Base-by-base conservation (phyloP, 2,888 invertebrate genomes). In the Disparrhopalites patrizii region DNA sequence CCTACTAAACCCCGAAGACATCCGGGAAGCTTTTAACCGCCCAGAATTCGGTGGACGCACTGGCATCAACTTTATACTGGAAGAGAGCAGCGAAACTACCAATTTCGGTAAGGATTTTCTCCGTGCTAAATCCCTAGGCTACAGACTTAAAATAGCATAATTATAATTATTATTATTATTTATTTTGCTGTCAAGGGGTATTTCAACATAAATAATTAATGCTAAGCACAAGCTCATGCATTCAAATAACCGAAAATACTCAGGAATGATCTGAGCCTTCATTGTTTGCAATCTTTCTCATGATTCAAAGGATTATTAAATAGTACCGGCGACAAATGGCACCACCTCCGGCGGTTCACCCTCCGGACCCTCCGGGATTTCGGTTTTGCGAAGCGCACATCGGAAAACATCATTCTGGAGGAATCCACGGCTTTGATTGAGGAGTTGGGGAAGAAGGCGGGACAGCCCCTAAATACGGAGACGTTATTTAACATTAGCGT, bases 271-370 rank as follows among this genome's bases (percentile, higher is more conserved):
- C n/a, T n/a, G n/a, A n/a, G n/a, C n/a, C n/a, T n/a, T n/a, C n/a
- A n/a, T n/a, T n/a, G n/a, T n/a, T n/a, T n/a, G n/a, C n/a, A n/a
- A n/a, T n/a, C n/a, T n/a, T n/a, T n/a, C n/a, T n/a, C n/a, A n/a
- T n/a, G n/a, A n/a, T n/a, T n/a, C n/a, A n/a, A n/a, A n/a, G n/a
- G n/a, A n/a, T n/a, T n/a, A n/a, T n/a, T n/a, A n/a, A n/a, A n/a
- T 18, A 36, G 62, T 40, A 7, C 23, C 5, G 62, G 62, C 1
- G 2, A 27, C 5, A 10, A 28, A 7, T 62, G 62, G 62, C 2
- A 3, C 4, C 38, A 62, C 5, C 33, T 36, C 25, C 52, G 62
- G 2, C 62, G 62, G 8, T 52, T 62, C 38, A 25, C 52, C 1
- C 2, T 62, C 15, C 31, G 36, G 18, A 52, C 36, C 15, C 31